Conservation (phyloP, 2,888 invertebrate species). For the Neria commutata region DNA sequence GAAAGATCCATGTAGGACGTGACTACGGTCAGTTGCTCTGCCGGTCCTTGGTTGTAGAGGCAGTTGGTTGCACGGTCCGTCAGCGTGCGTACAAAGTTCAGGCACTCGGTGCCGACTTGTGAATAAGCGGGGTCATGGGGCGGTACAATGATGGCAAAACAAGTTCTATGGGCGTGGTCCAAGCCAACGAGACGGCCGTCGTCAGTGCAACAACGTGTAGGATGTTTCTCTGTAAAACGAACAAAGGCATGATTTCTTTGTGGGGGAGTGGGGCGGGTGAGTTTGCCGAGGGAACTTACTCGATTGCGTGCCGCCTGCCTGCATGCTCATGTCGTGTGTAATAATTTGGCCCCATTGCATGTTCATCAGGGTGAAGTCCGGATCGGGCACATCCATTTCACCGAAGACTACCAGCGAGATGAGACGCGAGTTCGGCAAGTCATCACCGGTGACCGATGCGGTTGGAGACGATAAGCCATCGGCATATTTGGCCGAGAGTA, state of each 20-base stretch:
- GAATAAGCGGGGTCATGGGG: constrained; percentile 67
- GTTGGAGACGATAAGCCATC: constrained; percentile 68
- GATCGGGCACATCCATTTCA: constrained; percentile 73
- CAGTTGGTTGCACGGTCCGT: constrained; percentile 71
- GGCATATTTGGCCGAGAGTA: constrained; percentile 62
- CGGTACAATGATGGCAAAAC: constrained; percentile 68
- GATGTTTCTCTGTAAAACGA: constrained; percentile 64
- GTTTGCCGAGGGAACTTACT: too few relatives aligned
- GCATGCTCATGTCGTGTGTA: constrained; percentile 67
- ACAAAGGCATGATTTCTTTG: too few relatives aligned
- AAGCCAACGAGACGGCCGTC: constrained; percentile 65
- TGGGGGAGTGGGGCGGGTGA: too few relatives aligned
- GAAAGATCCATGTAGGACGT: constrained; percentile 73
- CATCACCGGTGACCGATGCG: constrained; percentile 68
- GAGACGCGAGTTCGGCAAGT: constrained; percentile 73
- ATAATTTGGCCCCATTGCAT: constrained; percentile 71
- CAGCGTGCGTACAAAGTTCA: constrained; percentile 72
- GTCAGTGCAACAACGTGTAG: constrained; percentile 69
- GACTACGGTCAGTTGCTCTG: constrained; percentile 69
- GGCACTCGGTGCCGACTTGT: constrained; percentile 66
- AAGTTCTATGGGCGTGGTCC: constrained; percentile 58
- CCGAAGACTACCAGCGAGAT: constrained; percentile 75
- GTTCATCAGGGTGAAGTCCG: constrained; percentile 74
- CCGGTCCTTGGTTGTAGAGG: constrained; percentile 64
- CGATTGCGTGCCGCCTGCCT: constrained; percentile 68